Conservation (phyloP, 1,140 invertebrate genomes). For the Euura saliciscinereae region DNA sequence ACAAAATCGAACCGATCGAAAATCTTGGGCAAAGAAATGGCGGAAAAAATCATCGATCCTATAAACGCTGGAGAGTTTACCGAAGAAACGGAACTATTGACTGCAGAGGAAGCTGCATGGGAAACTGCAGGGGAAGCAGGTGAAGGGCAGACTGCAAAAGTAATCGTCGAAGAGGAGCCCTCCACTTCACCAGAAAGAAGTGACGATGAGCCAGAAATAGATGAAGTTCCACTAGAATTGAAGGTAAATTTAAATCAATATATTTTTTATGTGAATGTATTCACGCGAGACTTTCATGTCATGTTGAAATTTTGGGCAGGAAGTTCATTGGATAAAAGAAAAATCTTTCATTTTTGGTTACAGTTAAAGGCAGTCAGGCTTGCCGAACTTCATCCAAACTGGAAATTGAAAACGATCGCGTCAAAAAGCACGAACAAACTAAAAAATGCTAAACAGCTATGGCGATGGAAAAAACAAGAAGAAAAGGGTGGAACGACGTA, state of each 20-base stretch:
- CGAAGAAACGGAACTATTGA: neutral
- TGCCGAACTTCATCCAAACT: neutral
- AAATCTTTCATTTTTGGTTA: neutral
- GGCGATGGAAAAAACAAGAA: neutral
- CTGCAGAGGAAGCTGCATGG: neutral
- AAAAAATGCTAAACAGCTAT: neutral
- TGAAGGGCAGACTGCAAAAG: neutral
- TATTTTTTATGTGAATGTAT: neutral
- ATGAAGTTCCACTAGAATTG: neutral
- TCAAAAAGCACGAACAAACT: neutral
- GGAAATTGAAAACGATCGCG: neutral
- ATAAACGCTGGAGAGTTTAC: neutral
- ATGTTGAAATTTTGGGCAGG: neutral
- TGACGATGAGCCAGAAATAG: neutral
- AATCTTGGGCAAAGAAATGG: neutral
- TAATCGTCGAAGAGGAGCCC: neutral
- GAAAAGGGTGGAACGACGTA: neutral
- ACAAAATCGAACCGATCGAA: neutral
- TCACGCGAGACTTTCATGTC: neutral
- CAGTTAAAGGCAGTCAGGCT: neutral
- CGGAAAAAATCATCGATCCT: neutral
- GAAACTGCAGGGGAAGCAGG: neutral
- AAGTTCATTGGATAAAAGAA: neutral
- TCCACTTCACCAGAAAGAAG: neutral
- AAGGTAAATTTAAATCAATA: neutral